Percentiles rank a stretch among this genome's conserved stretches.
These are phyloP conservation scores for Neocrepidodera transversa DNA, from an alignment of 2,888 invertebrate genomes.

Conservation along the genomic window DNA sequence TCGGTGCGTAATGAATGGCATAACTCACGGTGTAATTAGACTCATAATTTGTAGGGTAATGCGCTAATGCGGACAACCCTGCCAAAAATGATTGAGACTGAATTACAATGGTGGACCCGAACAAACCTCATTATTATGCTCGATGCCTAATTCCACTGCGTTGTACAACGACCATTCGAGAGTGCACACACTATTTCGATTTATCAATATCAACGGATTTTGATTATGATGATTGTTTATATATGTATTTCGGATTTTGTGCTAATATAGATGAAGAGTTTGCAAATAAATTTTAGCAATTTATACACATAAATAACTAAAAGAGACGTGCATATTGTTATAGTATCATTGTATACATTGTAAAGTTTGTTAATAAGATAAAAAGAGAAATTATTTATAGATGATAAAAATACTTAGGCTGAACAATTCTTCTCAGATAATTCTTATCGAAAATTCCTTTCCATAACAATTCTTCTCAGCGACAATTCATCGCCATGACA, in stretches of 20 bases:
- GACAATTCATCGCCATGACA: too few relatives aligned
- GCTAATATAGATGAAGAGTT: not conserved
- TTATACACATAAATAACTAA: too few relatives aligned
- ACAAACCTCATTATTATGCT: constrained; percentile 42
- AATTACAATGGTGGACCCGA: constrained; percentile 36
- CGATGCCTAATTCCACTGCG: constrained; percentile 22
- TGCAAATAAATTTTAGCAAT: too few relatives aligned
- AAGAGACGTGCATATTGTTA: too few relatives aligned
- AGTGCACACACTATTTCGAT: constrained; percentile 15
- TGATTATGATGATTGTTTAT: constrained; percentile 22
- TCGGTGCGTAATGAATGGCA: constrained; percentile 59
- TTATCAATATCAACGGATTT: constrained; percentile 23
- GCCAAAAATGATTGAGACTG: constrained; percentile 58
- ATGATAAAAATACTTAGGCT: too few relatives aligned
- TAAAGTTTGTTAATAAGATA: too few relatives aligned
- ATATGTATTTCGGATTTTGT: constrained; percentile 1
- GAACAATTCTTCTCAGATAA: too few relatives aligned
- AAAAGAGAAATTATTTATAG: too few relatives aligned
- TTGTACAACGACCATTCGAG: constrained; percentile 1
- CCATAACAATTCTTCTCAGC: too few relatives aligned
- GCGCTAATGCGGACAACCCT: constrained; percentile 57
- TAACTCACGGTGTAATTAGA: constrained; percentile 61
- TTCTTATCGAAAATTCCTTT: too few relatives aligned
- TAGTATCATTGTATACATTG: too few relatives aligned
- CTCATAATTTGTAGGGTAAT: constrained; percentile 60